Percentiles rank a stretch among this genome's conserved stretches.
phyloP scores from a whole-genome alignment of 2,797 vertebrate species.

The Presbytis comata region DNA sequence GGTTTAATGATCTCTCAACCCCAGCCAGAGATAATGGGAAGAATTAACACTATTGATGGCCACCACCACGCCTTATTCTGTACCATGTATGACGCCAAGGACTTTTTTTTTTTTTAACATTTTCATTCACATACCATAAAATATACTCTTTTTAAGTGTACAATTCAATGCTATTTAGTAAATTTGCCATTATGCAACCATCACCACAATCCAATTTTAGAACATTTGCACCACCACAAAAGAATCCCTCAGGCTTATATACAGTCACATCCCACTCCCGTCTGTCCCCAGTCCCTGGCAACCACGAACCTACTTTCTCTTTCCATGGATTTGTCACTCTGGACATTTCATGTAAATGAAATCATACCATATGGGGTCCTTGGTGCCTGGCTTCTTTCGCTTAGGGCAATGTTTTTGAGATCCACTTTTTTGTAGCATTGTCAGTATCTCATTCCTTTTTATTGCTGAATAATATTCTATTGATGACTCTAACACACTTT shows the following conservation, averaged over 20 bases:
- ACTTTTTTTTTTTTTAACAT: not conserved
- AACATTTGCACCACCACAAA: too few species aligned
- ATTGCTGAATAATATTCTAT: not conserved
- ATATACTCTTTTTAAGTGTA: not conserved
- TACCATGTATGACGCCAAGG: rapidly evolving
- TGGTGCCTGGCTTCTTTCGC: rapidly evolving
- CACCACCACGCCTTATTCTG: rapidly evolving
- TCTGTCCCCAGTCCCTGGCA: not conserved
- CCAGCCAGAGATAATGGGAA: not conserved
- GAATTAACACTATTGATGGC: rapidly evolving
- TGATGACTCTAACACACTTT: rapidly evolving
- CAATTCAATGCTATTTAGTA: rapidly evolving
- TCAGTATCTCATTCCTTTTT: not conserved
- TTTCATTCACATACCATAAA: not conserved
- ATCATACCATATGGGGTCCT: rapidly evolving
- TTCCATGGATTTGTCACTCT: not conserved
- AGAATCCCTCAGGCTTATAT: not conserved
- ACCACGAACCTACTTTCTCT: not conserved
- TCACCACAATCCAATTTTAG: not conserved
- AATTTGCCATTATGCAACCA: not conserved
- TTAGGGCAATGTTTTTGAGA: not conserved
- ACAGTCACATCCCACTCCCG: too few species aligned
- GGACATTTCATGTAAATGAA: not conserved
- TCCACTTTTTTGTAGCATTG: rapidly evolving
- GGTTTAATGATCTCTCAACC: rapidly evolving